Base-by-base conservation (phyloP, 2,888 invertebrate species). In the Sclerodermus sp. region DNA sequence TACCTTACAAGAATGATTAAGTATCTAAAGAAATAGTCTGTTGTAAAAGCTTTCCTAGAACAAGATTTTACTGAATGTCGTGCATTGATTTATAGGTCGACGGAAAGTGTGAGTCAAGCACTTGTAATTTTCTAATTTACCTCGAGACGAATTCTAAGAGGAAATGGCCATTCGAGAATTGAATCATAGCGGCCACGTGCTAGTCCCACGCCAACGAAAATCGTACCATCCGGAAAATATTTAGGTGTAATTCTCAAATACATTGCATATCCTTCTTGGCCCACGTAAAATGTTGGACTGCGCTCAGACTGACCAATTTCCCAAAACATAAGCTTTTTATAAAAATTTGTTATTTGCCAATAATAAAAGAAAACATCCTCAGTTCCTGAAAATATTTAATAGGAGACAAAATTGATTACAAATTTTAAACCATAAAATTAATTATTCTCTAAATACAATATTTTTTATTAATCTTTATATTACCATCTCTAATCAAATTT, bases 111-210 rank as follows among this genome's bases (percentile, higher is more conserved):
- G n/a, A n/a, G n/a, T n/a, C n/a, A n/a, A n/a, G n/a, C n/a, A n/a
- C n/a, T n/a, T n/a, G n/a, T n/a, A n/a, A n/a, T n/a, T n/a, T n/a
- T n/a, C n/a, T n/a, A 14, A 29, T 50, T 57, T 40, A 79, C 73
- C 59, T 71, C 68, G 38, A 79, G 63, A 15, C 73, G 67, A 60
- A 78, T 74, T 48, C 67, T 72, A 48, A 72, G 62, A 23, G 64
- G 56, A 63, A 79, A 80, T 3, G 80, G 80, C 80, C 80, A 80
- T 10, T 62, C 48, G 5, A 79, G 66, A 15, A 57, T 49, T 17
- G 70, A 67, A 62, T 80, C 79, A 30, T 64, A 53, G 8, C 63
- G 66, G 37, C 79, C 79, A 14, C 64, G 70, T 1, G 79, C 79
- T 13, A 79, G 54, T 14, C 79, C 79, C 2, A 75, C 75, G 37